Evolutionary conservation across 1,140 invertebrate species (phyloP), one percentile per base, ranked within the genome.

Genomic region (Cydia fagiglandana): DNA sequence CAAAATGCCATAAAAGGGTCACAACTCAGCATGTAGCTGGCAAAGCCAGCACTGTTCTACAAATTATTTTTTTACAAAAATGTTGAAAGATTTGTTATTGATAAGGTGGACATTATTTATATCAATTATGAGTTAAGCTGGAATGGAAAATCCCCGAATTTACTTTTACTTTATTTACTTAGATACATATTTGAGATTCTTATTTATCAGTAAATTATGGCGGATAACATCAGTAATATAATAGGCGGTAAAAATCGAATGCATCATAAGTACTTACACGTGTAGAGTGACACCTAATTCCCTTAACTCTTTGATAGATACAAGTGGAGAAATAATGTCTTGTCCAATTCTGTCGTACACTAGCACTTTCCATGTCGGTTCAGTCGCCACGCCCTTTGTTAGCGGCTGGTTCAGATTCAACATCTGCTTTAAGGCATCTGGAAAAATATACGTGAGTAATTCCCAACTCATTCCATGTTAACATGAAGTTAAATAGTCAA

Each of bases 261-360:
- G 74, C 64, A 50, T 73, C 56, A 66, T 50, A 30, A 64, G 64
- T 79, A 94, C 95, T 95, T 95, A 99, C 97, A 99, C 95, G 94
- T 99, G 98, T 75, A 99, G 94, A 66, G 99, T 99, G 15, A 99
- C 97, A 77, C 99, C 99, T 81, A 99, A 93, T 92, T 99, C 98
- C 86, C 99, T 91, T 2, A 99, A 93, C 89, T 99, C 98, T 93
- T 99, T 99, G 0, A 99, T 96, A 56, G 98, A 98, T 85, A 99
- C 95, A 68, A 99, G 92, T 3, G 99, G 98, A 17, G 99, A 99
- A 83, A 99, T 99, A 66, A 99, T 99, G 89, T 99, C 99, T 93
- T 99, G 99, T 6, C 98, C 98, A 83, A 96, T 95, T 83, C 97
- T 95, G 92, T 99, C 99, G 88, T 99, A 99, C 75, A 99, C 96